Percentiles rank a stretch among this genome's conserved stretches.
Evolutionary conservation across 2,797 vertebrate species (phyloP).

Genomic region (Darevskia nairensis): DNA sequence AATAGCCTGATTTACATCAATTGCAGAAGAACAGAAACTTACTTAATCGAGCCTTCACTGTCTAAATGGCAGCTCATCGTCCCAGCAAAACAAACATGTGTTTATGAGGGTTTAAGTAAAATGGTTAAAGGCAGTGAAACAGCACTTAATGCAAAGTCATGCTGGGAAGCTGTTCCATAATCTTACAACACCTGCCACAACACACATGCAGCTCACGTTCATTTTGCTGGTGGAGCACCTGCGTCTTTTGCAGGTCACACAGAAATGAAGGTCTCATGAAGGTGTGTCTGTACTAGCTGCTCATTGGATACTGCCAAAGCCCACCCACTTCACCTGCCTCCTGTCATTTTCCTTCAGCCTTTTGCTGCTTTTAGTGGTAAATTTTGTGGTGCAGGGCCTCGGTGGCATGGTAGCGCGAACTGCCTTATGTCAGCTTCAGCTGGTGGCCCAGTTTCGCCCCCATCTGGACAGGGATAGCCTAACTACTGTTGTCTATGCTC

Average conservation of each 20-base stretch:
- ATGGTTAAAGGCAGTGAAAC: conserved; percentile 39
- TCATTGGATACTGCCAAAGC: not conserved
- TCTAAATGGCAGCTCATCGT: conserved; percentile 55
- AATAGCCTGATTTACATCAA: conserved; percentile 68
- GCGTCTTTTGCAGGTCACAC: not conserved
- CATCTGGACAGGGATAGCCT: too few species aligned
- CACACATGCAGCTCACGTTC: not conserved
- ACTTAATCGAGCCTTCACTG: conserved; percentile 65
- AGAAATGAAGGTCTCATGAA: not conserved
- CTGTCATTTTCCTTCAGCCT: not conserved
- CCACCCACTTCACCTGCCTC: not conserved
- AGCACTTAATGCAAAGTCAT: conserved; percentile 36
- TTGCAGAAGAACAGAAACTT: conserved; percentile 57
- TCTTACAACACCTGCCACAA: conserved; percentile 4
- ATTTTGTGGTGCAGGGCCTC: too few species aligned
- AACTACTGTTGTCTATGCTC: too few species aligned
- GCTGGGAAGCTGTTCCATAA: conserved; percentile 31
- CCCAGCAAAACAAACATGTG: conserved; percentile 59
- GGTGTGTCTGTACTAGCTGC: not conserved
- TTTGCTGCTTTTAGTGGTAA: not conserved
- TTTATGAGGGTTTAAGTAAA: conserved; percentile 66
- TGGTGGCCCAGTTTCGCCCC: too few species aligned
- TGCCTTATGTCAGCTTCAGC: too few species aligned
- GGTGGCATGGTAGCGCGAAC: too few species aligned
- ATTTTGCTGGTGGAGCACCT: not conserved